Percentiles rank a stretch among this genome's conserved stretches.
phyloP scores from a whole-genome alignment of 2,797 vertebrate genomes.

The Lepus oiostolus region DNA sequence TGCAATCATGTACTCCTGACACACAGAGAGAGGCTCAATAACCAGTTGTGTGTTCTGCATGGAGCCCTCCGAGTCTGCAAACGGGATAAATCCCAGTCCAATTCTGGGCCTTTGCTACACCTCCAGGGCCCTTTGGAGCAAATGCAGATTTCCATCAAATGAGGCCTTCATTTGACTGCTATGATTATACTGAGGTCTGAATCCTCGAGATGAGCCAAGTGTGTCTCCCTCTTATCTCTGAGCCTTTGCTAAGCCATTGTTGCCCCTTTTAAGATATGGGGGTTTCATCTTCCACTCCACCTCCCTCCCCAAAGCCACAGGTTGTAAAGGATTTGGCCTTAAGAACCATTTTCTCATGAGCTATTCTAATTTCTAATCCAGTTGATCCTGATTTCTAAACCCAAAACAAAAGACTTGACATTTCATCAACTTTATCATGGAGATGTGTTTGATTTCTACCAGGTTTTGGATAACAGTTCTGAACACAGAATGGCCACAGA shows the following conservation, averaged over 20 bases:
- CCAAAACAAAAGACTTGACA: not conserved
- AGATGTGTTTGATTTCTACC: not conserved
- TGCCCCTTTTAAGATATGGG: not conserved
- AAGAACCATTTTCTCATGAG: not conserved
- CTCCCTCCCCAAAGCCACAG: not conserved
- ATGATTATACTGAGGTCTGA: not conserved
- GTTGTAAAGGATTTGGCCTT: slow-evolving; percentile 24
- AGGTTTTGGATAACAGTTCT: slow-evolving; percentile 14
- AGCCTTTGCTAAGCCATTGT: not conserved
- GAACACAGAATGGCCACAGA: not conserved
- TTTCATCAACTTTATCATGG: not conserved
- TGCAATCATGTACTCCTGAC: not conserved
- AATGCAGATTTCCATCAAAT: not conserved
- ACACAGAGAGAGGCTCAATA: not conserved
- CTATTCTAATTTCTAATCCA: not conserved
- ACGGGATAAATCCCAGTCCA: not conserved
- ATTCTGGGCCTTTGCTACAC: not conserved
- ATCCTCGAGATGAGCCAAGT: not conserved
- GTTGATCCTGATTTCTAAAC: slow-evolving; percentile 33
- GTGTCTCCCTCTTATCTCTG: not conserved
- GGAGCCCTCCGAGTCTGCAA: not conserved
- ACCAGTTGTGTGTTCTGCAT: not conserved
- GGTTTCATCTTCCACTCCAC: not conserved
- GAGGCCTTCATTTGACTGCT: not conserved
- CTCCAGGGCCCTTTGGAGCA: not conserved